These are phyloP conservation scores for Isurus oxyrinchus DNA, from an alignment of 2,113 vertebrate genomes.

Conservation along the genomic window DNA sequence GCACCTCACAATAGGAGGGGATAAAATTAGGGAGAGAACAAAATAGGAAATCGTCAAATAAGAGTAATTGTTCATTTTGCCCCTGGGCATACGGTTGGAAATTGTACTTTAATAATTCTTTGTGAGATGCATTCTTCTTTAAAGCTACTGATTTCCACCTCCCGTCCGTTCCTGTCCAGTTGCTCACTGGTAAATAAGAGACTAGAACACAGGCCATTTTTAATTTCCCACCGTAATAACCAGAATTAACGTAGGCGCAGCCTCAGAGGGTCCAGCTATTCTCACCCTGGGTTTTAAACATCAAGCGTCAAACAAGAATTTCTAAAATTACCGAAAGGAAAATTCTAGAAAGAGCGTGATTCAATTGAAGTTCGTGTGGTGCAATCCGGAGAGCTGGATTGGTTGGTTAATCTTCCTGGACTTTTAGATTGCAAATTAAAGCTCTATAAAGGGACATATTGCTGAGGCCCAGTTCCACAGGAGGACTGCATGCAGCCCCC, in stretches of 20 bases:
- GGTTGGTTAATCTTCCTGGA: not conserved
- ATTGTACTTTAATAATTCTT: not conserved
- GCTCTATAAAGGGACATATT: not conserved
- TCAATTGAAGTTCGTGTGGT: not conserved
- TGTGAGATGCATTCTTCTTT: not conserved
- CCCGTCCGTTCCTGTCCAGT: not conserved
- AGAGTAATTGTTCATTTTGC: not conserved
- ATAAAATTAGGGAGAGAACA: not conserved
- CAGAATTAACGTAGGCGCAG: not conserved
- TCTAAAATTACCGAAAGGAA: slow-evolving; percentile 22
- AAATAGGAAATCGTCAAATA: not conserved
- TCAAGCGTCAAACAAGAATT: not conserved
- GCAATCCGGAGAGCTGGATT: not conserved
- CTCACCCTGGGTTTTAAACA: not conserved
- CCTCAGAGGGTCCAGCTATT: not conserved
- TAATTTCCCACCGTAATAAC: not conserved
- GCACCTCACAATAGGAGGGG: not conserved
- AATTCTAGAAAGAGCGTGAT: not conserved
- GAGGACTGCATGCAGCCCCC: not conserved
- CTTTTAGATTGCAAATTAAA: not conserved
- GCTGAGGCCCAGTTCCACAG: not conserved
- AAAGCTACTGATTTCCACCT: not conserved
- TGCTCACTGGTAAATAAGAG: not conserved
- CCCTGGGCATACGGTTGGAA: not conserved
- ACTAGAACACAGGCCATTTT: not conserved